A percentile compares a stretch with the other conserved stretches of the same genome.
Evolutionary conservation across 2,113 vertebrate species (phyloP).

Genomic region (Leptobrachium leishanense): DNA sequence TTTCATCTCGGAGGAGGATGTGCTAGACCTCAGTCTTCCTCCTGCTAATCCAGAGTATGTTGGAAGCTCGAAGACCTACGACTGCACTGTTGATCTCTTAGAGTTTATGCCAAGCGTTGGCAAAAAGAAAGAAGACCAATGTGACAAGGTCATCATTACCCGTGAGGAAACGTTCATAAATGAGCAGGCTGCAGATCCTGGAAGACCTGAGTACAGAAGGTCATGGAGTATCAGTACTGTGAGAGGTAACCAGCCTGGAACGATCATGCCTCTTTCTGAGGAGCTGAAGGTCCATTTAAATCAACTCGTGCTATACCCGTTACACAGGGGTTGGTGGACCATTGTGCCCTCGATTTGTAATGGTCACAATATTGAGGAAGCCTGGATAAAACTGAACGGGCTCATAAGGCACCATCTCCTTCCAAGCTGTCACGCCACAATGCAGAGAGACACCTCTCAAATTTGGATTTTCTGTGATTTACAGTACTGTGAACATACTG

Average conservation of each 20-base stretch:
- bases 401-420: conserved; percentile 67
- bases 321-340: conserved; percentile 84
- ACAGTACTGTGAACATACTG: conserved; percentile 79
- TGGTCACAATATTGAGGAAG: conserved; percentile 72
- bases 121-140: conserved; percentile 25
- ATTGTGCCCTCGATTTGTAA: conserved; percentile 72
- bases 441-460: conserved; percentile 77
- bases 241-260: conserved; percentile 50
- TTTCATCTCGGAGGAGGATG: conserved; percentile 60
- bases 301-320: conserved; percentile 71
- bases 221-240: conserved; percentile 80
- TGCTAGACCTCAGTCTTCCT: conserved; percentile 51
- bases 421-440: conserved; percentile 87
- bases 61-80: conserved; percentile 56
- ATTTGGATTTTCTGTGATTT: conserved; percentile 96
- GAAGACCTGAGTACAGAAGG: conserved; percentile 55
- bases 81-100: conserved; percentile 65
- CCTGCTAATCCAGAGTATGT: conserved; percentile 44
- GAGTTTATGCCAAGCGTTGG: conserved; percentile 66
- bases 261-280: conserved; percentile 68
- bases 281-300: conserved; percentile 69
- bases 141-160: conserved; percentile 2
- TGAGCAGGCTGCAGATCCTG: not conserved
- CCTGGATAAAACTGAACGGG: conserved; percentile 76
- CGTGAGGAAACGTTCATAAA: conserved; percentile 10